Percentiles rank a stretch among this genome's conserved stretches.
Evolutionary conservation across 2,888 invertebrate genomes (phyloP).

Genomic region (Polymixis lichenea): DNA sequence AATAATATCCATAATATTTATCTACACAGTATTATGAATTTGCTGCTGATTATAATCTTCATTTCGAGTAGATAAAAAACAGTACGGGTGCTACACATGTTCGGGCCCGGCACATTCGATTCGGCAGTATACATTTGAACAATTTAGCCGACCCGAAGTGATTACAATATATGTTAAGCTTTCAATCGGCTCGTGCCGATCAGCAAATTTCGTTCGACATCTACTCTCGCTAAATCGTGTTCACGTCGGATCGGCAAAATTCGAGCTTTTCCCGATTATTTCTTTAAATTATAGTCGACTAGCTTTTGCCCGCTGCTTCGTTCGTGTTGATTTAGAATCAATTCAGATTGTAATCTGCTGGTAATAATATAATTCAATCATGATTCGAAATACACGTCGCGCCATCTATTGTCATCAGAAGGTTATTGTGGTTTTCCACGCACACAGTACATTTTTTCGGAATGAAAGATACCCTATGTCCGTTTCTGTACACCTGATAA

Average conservation of each 20-base stretch:
- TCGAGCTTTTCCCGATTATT: background rate
- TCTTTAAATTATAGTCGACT: too few species aligned
- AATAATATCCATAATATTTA: background rate
- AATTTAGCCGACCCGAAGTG: background rate
- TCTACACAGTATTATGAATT: background rate
- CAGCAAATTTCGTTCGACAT: background rate
- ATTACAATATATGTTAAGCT: background rate
- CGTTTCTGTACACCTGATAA: too few species aligned
- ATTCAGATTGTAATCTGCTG: too few species aligned
- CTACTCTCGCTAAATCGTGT: background rate
- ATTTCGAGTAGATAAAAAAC: background rate
- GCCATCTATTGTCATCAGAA: too few species aligned
- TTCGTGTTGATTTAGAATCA: too few species aligned
- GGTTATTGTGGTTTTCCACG: too few species aligned
- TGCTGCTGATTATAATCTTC: background rate
- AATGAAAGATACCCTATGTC: too few species aligned
- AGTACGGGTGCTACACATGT: background rate
- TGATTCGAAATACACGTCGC: too few species aligned
- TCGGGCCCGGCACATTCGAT: background rate
- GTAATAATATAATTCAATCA: too few species aligned
- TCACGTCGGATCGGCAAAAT: background rate
- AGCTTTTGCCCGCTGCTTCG: too few species aligned
- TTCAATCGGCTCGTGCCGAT: background rate
- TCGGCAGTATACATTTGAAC: background rate
- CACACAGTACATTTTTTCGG: too few species aligned